Evolutionary conservation across 2,888 invertebrate genomes (phyloP).

Genomic region (Pristionchus fissidentatus): DNA sequence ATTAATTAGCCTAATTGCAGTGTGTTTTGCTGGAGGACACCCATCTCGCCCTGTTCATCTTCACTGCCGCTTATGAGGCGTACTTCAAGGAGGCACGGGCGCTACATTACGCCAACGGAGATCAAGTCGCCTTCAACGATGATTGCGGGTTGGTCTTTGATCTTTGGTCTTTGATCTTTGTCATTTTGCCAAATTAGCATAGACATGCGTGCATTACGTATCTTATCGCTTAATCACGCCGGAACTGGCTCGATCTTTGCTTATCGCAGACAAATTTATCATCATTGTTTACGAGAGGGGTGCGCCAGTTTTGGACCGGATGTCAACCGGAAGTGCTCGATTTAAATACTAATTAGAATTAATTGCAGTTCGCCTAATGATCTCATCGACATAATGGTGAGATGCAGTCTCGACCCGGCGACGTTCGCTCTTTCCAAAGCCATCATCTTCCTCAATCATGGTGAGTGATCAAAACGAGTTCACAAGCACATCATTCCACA

Average conservation of each 20-base stretch:
- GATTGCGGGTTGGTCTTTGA: conserved; percentile 32
- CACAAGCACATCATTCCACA: background rate
- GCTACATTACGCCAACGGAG: conserved; percentile 26
- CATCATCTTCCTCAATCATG: conserved; percentile 31
- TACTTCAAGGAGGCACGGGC: conserved; percentile 8
- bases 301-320: no score
- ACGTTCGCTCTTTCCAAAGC: conserved; percentile 25
- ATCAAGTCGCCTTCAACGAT: background rate
- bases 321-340: background rate
- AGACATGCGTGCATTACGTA: no score
- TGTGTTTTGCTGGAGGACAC: conserved; percentile 38
- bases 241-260: background rate
- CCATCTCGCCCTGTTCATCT: conserved; percentile 18
- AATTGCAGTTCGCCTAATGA: conserved; percentile 13
- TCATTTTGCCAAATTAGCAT: no score
- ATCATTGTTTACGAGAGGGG: no score
- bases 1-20: background rate
- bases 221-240: no score
- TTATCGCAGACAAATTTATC: conserved; percentile 3
- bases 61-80: conserved; percentile 22
- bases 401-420: conserved; percentile 30
- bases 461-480: background rate
- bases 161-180: no score
- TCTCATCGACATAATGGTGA: background rate
- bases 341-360: no score